Percentiles rank a stretch among this genome's conserved stretches.
phyloP scores from a whole-genome alignment of 2,888 invertebrate genomes.

The Melanophora roralis region DNA sequence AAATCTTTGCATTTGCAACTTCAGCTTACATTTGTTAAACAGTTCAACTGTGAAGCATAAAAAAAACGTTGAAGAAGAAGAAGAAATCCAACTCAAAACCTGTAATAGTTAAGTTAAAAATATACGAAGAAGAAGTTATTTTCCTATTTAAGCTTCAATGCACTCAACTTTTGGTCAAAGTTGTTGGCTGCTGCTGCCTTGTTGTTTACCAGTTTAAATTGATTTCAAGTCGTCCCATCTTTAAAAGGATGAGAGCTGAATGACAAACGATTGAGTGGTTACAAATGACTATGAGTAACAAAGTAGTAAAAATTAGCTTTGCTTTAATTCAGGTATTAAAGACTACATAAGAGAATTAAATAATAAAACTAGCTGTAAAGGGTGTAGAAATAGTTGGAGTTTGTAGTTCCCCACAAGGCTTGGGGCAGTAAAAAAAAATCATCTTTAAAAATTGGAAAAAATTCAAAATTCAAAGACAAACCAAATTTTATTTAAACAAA shows the following conservation, averaged over 20 bases:
- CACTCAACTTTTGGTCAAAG: background rate
- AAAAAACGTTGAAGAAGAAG: background rate
- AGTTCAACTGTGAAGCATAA: conserved; percentile 16
- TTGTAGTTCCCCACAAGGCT: too few species aligned
- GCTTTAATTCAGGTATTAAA: conserved; percentile 19
- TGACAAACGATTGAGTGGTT: conserved; percentile 49
- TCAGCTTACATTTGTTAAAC: conserved; percentile 2
- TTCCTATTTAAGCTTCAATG: background rate
- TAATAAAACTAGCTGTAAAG: background rate
- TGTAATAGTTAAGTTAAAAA: conserved; percentile 5
- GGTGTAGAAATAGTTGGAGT: background rate
- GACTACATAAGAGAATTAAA: background rate
- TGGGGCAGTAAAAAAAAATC: too few species aligned
- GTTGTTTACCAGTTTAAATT: conserved; percentile 39
- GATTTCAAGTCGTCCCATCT: conserved; percentile 35
- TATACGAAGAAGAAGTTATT: background rate
- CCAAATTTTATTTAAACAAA: too few species aligned
- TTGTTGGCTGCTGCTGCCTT: background rate
- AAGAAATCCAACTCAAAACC: conserved; percentile 8
- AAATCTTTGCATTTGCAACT: background rate
- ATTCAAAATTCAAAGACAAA: too few species aligned
- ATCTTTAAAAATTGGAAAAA: too few species aligned
- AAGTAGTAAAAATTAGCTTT: conserved; percentile 32
- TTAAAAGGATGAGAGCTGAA: conserved; percentile 31
- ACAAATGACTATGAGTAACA: conserved; percentile 19